A percentile compares a stretch with the other conserved stretches of the same genome.
These are phyloP conservation scores for Acanthiza pusilla DNA, from an alignment of 2,797 vertebrate genomes.

Conservation along the genomic window DNA sequence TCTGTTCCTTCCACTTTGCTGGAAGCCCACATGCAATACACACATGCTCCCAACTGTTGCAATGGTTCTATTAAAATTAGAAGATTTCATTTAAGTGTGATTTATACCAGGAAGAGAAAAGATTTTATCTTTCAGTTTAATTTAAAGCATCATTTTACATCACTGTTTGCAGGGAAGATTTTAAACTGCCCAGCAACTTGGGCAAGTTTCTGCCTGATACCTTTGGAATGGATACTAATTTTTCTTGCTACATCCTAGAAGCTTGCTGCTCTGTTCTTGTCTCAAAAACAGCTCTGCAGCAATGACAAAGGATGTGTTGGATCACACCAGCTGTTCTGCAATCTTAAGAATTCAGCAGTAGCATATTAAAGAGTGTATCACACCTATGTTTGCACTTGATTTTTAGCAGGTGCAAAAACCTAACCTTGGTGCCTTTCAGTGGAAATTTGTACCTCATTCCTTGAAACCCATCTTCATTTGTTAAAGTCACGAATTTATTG, in stretches of 20 bases:
- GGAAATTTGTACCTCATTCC: background rate
- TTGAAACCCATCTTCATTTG: background rate
- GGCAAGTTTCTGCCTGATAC: slow-evolving; percentile 54
- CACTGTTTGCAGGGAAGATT: slow-evolving; percentile 41
- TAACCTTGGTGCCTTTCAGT: slow-evolving; percentile 10
- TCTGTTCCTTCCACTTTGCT: background rate
- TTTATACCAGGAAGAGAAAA: background rate
- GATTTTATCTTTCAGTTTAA: slow-evolving; percentile 44
- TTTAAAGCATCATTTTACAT: slow-evolving; percentile 23
- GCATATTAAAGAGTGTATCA: background rate
- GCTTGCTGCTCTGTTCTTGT: background rate
- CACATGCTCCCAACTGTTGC: background rate
- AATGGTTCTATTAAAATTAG: background rate
- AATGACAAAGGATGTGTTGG: background rate
- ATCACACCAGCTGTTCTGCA: background rate
- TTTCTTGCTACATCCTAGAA: background rate
- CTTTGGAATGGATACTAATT: background rate
- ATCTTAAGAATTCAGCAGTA: background rate
- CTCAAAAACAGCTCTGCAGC: background rate
- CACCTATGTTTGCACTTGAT: background rate
- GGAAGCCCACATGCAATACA: background rate
- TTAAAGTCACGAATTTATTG: background rate
- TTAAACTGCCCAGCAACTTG: slow-evolving; percentile 35
- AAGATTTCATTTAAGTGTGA: background rate
- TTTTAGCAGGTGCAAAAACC: background rate